Evolutionary conservation across 2,113 vertebrate species (phyloP).

Genomic region (Fregata magnificens): DNA sequence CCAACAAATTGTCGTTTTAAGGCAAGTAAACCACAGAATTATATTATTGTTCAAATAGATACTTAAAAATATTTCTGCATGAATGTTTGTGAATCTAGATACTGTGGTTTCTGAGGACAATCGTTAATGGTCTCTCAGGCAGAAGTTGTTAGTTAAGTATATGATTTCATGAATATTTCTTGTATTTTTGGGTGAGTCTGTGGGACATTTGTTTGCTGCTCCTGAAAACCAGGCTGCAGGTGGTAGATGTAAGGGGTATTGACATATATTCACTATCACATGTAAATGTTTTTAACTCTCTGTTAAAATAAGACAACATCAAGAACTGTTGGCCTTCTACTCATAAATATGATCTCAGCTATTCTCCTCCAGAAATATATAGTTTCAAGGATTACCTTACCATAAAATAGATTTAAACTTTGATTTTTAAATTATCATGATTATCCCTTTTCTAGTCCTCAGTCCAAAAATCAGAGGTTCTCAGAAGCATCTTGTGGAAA

Average conservation of each 20-base stretch:
- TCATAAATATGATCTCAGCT: background rate
- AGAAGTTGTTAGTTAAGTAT: background rate
- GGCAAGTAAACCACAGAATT: background rate
- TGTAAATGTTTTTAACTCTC: background rate
- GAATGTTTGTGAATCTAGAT: background rate
- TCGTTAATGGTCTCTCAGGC: rapidly evolving
- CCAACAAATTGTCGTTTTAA: background rate
- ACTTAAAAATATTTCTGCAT: background rate
- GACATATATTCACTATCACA: background rate
- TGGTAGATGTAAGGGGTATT: background rate
- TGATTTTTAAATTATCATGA: background rate
- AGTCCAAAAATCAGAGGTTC: background rate
- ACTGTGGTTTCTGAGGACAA: background rate
- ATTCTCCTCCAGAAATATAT: background rate
- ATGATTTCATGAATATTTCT: background rate
- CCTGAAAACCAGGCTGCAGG: background rate
- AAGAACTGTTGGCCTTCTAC: background rate
- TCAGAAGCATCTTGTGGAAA: background rate
- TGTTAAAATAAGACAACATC: background rate
- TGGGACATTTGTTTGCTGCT: background rate
- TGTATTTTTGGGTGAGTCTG: background rate
- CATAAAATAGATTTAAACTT: background rate
- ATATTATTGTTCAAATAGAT: background rate
- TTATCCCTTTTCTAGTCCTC: background rate
- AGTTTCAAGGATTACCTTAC: background rate